Conservation (phyloP, 2,113 vertebrate species). For the Archilochus colubris region DNA sequence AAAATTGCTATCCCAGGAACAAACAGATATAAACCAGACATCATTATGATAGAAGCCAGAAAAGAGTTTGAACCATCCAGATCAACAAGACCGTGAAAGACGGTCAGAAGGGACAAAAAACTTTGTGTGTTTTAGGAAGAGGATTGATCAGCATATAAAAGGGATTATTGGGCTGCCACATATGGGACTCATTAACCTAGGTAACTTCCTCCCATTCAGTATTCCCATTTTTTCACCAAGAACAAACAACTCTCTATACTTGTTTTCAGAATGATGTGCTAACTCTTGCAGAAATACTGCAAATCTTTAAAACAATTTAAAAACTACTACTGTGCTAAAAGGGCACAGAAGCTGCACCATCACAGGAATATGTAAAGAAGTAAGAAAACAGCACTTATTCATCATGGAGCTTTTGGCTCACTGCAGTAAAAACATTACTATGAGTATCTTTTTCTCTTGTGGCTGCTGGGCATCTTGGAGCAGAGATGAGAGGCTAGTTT, state of each 20-base stretch:
- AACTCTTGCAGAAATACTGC: background rate
- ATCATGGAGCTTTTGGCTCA: background rate
- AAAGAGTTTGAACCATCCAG: background rate
- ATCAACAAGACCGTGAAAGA: background rate
- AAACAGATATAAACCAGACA: background rate
- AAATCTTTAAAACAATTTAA: background rate
- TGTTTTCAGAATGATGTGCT: background rate
- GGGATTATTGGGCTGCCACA: background rate
- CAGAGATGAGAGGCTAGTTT: background rate
- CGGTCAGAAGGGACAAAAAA: background rate
- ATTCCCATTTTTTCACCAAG: background rate
- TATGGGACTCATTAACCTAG: slow-evolving; percentile 14
- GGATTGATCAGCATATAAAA: slow-evolving; percentile 36
- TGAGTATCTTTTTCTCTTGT: background rate
- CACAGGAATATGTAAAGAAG: background rate
- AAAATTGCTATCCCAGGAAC: background rate
- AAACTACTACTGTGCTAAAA: background rate
- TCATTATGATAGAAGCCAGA: background rate
- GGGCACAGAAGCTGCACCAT: background rate
- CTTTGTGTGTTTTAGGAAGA: background rate
- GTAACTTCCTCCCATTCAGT: background rate
- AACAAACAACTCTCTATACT: background rate
- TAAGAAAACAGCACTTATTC: background rate
- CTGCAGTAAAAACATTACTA: background rate
- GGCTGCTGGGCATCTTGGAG: background rate